Evolutionary conservation across 2,113 vertebrate species (phyloP), one percentile per base, ranked within the genome.

Genomic region (Callocephalon fimbriatum): DNA sequence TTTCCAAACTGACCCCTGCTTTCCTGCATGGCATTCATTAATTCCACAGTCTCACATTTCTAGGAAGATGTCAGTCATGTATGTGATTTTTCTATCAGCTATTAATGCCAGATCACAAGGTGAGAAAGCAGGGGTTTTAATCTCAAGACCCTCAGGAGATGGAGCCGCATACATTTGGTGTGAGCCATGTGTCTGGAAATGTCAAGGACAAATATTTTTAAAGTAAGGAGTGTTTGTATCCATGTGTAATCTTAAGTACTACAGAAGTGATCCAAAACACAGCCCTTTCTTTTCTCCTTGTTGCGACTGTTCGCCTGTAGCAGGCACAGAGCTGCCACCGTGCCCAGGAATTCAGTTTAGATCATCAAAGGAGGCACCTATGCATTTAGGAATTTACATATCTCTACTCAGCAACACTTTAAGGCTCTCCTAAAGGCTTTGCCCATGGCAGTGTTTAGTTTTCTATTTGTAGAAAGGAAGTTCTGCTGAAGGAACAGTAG

Each of bases 1-100:
- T 96, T 96, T 95, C 88, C 83, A 73, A 84, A 95, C 81, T 97
- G 97, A 86, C 85, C 92, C 87, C 85, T 93, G 94, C 85, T 96
- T 96, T 88, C 95, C 88, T 96, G 95, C 90, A 84, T 86, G 94
- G 94, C 96, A 96, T 96, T 95, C 97, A 96, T 97, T 97, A 97
- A 97, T 97, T 97, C 97, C 93, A 91, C 91, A 93, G 96, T 80
- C 95, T 97, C 81, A 83, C 93, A 50, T 97, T 96, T 94, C 93
- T 88, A 42, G 94, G 96, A 97, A 95, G 97, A 95, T 96, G 97
- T 97, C 97, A 98, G 97, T 97, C 97, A 97, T 53, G 80, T 88
- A 74, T 93, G 95, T 94, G 88, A 92, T 95, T 95, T 93, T 95
- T 95, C 93, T 96, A 91, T 96, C 94, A 75, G 81, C 95, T 96